Evolutionary conservation across 2,888 invertebrate genomes (phyloP), one percentile per base, ranked within the genome.

Genomic region (Agonopterix arenella): DNA sequence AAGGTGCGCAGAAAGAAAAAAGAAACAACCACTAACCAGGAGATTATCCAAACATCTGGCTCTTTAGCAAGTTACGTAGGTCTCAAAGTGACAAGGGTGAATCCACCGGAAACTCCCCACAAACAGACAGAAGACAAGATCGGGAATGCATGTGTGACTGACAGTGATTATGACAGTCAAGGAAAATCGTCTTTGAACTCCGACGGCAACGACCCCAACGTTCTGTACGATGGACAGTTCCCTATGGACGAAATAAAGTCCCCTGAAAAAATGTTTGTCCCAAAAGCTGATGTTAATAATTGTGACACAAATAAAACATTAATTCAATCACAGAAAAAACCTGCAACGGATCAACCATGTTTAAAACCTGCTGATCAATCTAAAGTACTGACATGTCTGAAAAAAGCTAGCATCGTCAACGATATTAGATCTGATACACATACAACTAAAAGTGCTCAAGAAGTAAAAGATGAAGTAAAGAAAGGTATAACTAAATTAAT

Each of bases 161-260:
- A 76, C 44, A 80, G 73, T 51, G 78, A 78, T 54, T 72, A 70
- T 16, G 77, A 76, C 18, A 80, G 73, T 49, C 82, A 79, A 67
- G 74, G 69, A n/a, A 80, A 77, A 47, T 68, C 67, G 2, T 78
- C 77, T 0, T 45, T 73, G 10, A 64, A 66, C 43, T 72, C 76
- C 0, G 77, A 76, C 52, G 62, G 57, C 1, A 71, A 64, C 50
- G 74, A 74, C 13, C 55, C 66, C 3, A 64, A 73, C 41, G 73
- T 83, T 1, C 47, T 78, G 11, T 74, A 73, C 46, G 86, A 84
- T 50, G 80, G 80, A 13, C 55, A 78, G 10, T 83, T 70, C 52
- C 73, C 76, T 18, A 81, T 83, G 75, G 83, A 81, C n/a, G 80
- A 81, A 40, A 54, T 75, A 1, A 79, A 71, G 44, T 74, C 76